Evolutionary conservation across 2,113 vertebrate genomes (phyloP).

Genomic region (Cacatua alba): DNA sequence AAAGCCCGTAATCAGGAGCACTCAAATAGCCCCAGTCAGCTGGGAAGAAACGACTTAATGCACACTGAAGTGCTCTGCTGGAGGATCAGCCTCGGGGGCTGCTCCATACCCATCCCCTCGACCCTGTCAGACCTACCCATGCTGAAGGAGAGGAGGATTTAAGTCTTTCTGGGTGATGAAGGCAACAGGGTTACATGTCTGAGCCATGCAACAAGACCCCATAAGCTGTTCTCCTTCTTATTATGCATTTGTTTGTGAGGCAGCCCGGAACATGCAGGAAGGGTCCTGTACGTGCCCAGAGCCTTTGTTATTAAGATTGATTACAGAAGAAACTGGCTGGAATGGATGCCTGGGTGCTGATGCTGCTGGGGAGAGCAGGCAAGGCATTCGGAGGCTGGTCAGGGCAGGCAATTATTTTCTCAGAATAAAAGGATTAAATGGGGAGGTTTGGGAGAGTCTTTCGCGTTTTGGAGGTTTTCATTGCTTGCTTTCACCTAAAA

Average conservation of each 20-base stretch:
- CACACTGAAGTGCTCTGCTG: neutral
- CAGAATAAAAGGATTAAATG: neutral
- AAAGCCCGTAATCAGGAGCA: neutral
- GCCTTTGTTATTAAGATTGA: neutral
- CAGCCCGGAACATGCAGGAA: neutral
- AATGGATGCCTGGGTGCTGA: neutral
- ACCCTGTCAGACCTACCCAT: neutral
- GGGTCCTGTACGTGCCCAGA: neutral
- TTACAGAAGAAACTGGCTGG: neutral
- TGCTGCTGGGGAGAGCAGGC: neutral
- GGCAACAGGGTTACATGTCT: neutral
- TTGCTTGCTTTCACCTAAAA: neutral
- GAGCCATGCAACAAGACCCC: neutral
- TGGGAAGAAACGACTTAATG: neutral
- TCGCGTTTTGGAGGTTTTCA: neutral
- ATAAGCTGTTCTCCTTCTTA: accelerated
- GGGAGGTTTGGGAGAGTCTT: neutral
- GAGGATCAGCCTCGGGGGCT: neutral
- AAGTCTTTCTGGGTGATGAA: neutral
- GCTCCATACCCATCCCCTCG: neutral
- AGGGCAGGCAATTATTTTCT: neutral
- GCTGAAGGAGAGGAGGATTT: neutral
- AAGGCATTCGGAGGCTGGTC: neutral
- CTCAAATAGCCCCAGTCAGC: neutral
- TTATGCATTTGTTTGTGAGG: neutral